Evolutionary conservation across 1,140 invertebrate genomes (phyloP), one percentile per base, ranked within the genome.

Genomic region (Thaumatotibia leucotreta): DNA sequence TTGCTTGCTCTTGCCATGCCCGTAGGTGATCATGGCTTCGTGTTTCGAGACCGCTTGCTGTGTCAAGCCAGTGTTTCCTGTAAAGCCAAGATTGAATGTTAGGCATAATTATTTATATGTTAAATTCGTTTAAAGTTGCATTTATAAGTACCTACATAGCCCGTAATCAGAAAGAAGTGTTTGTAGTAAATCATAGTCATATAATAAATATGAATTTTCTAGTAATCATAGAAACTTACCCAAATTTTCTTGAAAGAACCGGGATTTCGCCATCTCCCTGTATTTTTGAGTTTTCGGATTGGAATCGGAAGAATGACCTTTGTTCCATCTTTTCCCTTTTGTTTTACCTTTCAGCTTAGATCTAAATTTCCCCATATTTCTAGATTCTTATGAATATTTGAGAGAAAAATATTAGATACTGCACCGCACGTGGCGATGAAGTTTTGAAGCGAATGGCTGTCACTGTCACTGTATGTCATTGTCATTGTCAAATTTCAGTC

Each of bases 301-400:
- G 4, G 96, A 97, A 77, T 94, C 96, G 9, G 96, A 96, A 70
- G 97, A 98, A 72, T 98, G 96, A 2, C 97, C 97, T 90, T 97
- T 98, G 61, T 93, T 92, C 97, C 97, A 98, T 84, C 94, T 92
- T 86, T 96, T 97, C 0, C 96, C 96, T 86, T 96, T 97, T 27
- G 93, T 92, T 74, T 93, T 92, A 0, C 94, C 95, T 82, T 94
- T 95, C n/a, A 96, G 85, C 91, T 95, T 95, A 58, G 93, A 94
- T 61, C 94, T 91, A 79, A 96, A 94, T 91, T 96, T 96, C 2
- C 93, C 95, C 96, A 96, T 96, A 86, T 91, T 93, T 74, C 9
- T 70, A 72, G 66, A 52, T 74, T 74, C 61, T 74, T 76, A 66
- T 39, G 61, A 80, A n/a, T n/a, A 54, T 23, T 68, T 69, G 63